Percentiles rank a stretch among this genome's conserved stretches.
Evolutionary conservation across 2,797 vertebrate species (phyloP).

Genomic region (Sebastes steindachneri): DNA sequence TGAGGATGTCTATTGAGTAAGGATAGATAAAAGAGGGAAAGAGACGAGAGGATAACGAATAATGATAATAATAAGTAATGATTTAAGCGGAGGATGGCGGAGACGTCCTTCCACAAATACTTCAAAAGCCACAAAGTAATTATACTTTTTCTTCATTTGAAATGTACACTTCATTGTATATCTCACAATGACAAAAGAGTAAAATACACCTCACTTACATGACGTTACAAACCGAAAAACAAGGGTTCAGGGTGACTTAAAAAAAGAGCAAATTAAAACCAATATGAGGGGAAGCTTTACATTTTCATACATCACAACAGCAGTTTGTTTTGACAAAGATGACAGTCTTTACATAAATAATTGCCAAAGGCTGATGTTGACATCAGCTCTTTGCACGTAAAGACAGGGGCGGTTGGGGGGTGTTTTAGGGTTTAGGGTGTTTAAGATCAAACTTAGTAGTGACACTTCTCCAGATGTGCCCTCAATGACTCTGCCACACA

Average conservation of each 20-base stretch:
- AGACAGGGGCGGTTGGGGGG: background rate
- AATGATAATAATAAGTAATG: background rate
- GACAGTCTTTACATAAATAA: constrained; percentile 8
- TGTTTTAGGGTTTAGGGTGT: background rate
- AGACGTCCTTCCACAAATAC: background rate
- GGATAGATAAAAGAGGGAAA: too few relatives aligned
- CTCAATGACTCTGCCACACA: constrained; percentile 44
- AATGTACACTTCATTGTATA: background rate
- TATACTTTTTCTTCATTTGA: background rate
- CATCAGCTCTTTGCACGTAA: background rate
- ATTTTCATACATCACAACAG: constrained; percentile 5
- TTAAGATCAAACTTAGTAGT: background rate
- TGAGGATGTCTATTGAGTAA: too few relatives aligned
- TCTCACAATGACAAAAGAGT: background rate
- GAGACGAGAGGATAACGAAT: background rate
- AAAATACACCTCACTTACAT: background rate
- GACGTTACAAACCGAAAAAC: background rate
- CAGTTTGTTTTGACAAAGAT: constrained; percentile 14
- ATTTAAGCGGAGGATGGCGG: too few relatives aligned
- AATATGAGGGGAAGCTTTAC: background rate
- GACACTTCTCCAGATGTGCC: constrained; percentile 75
- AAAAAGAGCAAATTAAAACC: background rate
- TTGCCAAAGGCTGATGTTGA: background rate
- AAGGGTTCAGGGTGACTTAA: too few relatives aligned
- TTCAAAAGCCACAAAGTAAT: background rate